A percentile compares a stretch with the other conserved stretches of the same genome.
These are phyloP conservation scores for Salpingus planirostris DNA, from an alignment of 2,888 invertebrate species.

Conservation along the genomic window DNA sequence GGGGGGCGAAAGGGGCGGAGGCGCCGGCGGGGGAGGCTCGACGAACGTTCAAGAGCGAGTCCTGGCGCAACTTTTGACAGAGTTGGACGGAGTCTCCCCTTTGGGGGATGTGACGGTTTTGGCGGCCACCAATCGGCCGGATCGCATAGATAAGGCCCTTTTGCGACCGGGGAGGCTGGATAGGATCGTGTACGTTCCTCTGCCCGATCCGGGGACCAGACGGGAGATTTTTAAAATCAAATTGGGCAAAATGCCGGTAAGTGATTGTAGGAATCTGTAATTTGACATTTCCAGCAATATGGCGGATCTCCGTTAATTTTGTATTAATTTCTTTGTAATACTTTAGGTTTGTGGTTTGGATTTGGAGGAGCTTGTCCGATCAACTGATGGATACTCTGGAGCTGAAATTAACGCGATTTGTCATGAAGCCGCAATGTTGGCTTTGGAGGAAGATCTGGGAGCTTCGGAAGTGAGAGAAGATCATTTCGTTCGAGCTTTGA, in stretches of 20 bases:
- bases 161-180: constrained; percentile 87
- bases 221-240: constrained; percentile 74
- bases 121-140: constrained; percentile 95
- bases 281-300: constrained; percentile 6
- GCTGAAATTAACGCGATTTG: constrained; percentile 89
- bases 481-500: no score
- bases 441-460: constrained; percentile 70
- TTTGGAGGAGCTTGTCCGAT: constrained; percentile 58
- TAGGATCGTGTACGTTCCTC: constrained; percentile 82
- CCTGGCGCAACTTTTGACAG: constrained; percentile 84
- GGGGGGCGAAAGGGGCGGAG: constrained; percentile 63
- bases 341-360: constrained; percentile 52
- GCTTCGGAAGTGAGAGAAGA: no score
- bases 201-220: constrained; percentile 77
- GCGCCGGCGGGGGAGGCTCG: constrained; percentile 45
- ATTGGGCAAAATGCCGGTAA: constrained; percentile 61
- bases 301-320: not conserved
- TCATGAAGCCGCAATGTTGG: constrained; percentile 82
- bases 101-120: constrained; percentile 75
- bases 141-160: constrained; percentile 88
- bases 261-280: constrained; percentile 14
- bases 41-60: constrained; percentile 87
- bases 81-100: constrained; percentile 88
- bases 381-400: constrained; percentile 80
- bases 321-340: not conserved